A percentile compares a stretch with the other conserved stretches of the same genome.
Conservation (phyloP, 2,113 vertebrate genomes). For the Mastomys coucha region DNA sequence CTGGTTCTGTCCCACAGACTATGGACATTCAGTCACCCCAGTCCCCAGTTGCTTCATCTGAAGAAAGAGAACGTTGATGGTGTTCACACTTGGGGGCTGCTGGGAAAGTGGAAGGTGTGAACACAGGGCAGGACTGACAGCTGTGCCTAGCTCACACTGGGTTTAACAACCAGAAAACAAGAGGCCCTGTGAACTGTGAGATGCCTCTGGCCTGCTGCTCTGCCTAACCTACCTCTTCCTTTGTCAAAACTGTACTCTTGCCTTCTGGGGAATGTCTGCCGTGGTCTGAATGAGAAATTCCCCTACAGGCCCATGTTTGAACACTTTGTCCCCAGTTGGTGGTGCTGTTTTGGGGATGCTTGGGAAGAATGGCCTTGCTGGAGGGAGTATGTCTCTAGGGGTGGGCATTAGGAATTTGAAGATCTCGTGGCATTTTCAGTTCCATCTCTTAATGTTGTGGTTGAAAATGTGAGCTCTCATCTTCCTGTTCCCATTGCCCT, state of each 20-base stretch:
- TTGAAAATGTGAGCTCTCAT: not conserved
- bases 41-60: not conserved
- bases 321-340: not conserved
- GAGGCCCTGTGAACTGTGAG: not conserved
- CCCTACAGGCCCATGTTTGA: not conserved
- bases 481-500: not conserved
- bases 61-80: not conserved
- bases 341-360: not conserved
- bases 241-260: not conserved
- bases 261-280: not conserved
- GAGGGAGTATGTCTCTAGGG: not conserved
- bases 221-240: not conserved
- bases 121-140: not conserved
- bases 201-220: not conserved
- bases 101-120: not conserved
- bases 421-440: not conserved
- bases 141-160: not conserved
- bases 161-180: no score
- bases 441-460: not conserved
- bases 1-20: not conserved
- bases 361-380: not conserved
- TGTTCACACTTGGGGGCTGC: no score
- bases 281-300: not conserved
- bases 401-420: not conserved
- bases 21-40: not conserved